These are phyloP conservation scores for Perizoma flavofasciatum DNA, from an alignment of 2,888 invertebrate genomes.

Conservation along the genomic window DNA sequence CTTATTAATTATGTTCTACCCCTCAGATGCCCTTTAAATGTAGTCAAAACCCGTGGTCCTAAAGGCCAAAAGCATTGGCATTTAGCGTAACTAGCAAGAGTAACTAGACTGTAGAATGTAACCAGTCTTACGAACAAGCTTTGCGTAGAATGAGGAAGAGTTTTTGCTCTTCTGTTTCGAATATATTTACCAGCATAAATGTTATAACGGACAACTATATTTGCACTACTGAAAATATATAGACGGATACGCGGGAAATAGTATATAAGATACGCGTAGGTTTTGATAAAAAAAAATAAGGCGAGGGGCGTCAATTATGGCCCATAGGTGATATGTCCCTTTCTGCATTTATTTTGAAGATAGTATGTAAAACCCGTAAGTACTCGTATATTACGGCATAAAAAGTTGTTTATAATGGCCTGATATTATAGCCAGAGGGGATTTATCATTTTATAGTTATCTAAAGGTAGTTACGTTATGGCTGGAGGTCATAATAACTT, in stretches of 20 bases:
- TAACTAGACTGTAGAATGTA: conserved; percentile 22
- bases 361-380: too few relatives aligned
- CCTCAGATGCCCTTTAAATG: conserved; percentile 2
- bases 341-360: too few relatives aligned
- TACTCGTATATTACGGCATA: too few relatives aligned
- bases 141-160: conserved; percentile 20
- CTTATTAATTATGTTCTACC: too few relatives aligned
- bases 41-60: conserved; percentile 2
- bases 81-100: conserved; percentile 13
- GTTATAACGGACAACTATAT: too few relatives aligned
- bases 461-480: conserved; percentile 31
- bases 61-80: conserved; percentile 27
- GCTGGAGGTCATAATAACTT: conserved; percentile 38
- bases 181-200: too few relatives aligned
- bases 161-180: not conserved
- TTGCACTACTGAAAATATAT: too few relatives aligned
- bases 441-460: conserved; percentile 17
- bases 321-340: too few relatives aligned
- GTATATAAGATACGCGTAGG: too few relatives aligned
- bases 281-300: too few relatives aligned
- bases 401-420: conserved; percentile 3
- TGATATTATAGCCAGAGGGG: conserved; percentile 1
- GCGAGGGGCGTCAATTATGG: too few relatives aligned
- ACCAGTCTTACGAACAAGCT: conserved; percentile 15
- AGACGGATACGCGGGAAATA: too few relatives aligned